Conservation (phyloP, 1,140 invertebrate species). For the Monochamus saltuarius region DNA sequence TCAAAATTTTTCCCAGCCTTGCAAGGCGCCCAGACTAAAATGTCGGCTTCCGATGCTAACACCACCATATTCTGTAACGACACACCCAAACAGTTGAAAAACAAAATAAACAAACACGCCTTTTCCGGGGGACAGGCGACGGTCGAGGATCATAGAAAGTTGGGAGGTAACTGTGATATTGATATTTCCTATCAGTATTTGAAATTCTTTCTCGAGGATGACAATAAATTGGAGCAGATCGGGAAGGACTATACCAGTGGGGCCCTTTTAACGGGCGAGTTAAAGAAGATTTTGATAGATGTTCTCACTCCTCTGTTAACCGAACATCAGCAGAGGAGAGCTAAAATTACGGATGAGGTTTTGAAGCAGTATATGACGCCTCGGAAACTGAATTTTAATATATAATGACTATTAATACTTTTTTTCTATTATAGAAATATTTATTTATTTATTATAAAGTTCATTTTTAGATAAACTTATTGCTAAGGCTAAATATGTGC, state of each 20-base stretch:
- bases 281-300: constrained; percentile 90
- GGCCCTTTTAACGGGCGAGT: constrained; percentile 87
- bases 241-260: constrained; percentile 85
- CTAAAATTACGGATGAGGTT: constrained; percentile 82
- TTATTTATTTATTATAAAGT: no score
- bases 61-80: constrained; percentile 95
- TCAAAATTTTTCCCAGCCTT: constrained; percentile 94
- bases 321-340: constrained; percentile 80
- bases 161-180: constrained; percentile 93
- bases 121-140: constrained; percentile 96
- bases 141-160: constrained; percentile 86
- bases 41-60: constrained; percentile 94
- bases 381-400: constrained; percentile 61
- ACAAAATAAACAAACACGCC: constrained; percentile 97
- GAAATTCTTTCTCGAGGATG: constrained; percentile 94
- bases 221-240: constrained; percentile 78
- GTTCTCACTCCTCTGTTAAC: constrained; percentile 72
- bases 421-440: no score
- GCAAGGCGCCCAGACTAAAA: constrained; percentile 96
- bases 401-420: background rate
- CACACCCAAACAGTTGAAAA: constrained; percentile 95
- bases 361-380: constrained; percentile 84
- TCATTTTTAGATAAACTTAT: no score
- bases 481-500: no score
- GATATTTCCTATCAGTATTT: constrained; percentile 97